Base-by-base conservation (phyloP, 1,140 invertebrate genomes). In the Latrodectus geometricus region DNA sequence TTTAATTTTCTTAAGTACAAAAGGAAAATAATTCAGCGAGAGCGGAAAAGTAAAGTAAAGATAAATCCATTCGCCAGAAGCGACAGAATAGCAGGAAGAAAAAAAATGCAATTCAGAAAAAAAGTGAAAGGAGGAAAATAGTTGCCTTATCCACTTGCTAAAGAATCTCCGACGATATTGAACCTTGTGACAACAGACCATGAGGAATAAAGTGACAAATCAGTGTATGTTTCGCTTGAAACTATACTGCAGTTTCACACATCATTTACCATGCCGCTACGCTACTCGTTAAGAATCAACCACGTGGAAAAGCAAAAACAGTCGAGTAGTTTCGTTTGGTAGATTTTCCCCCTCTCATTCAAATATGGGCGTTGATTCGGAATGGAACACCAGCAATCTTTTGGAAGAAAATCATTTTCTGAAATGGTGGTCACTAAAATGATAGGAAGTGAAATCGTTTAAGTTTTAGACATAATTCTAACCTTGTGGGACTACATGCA, bases 191-290 rank as follows among this genome's bases (percentile, higher is more conserved):
- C 68, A n/a, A 20, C 68, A 21, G 68, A 11, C 11, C 11, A 69
- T 21, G 21, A n/a, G 14, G n/a, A 11, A 69, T 11, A 69, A 69
- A 20, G 20, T 21, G 11, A 21, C 20, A 69, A 69, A 69, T 69
- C 20, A n/a, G 68, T 8, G 68, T 21, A 21, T 17, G 79, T 82
- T 82, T 82, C 79, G 79, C 79, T 82, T 82, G 79, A 61, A 14
- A 61, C 79, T 48, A 61, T 66, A 48, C 52, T 9, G 15, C 48
- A 48, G 49, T 82, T 82, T 70, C 68, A 73, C 79, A 82, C 52
- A 23, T 82, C 79, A 50, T 82, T 82, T 82, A 54, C 56, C 15
- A n/a, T 73, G 79, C 73, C 79, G 66, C 73, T 82, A 82, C 69
- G 68, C 79, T 52, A 52, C 48, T 20, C 17, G 48, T 50, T 17